Percentiles rank a stretch among this genome's conserved stretches.
phyloP scores from a whole-genome alignment of 1,140 invertebrate species.

The Agrilus planipennis region DNA sequence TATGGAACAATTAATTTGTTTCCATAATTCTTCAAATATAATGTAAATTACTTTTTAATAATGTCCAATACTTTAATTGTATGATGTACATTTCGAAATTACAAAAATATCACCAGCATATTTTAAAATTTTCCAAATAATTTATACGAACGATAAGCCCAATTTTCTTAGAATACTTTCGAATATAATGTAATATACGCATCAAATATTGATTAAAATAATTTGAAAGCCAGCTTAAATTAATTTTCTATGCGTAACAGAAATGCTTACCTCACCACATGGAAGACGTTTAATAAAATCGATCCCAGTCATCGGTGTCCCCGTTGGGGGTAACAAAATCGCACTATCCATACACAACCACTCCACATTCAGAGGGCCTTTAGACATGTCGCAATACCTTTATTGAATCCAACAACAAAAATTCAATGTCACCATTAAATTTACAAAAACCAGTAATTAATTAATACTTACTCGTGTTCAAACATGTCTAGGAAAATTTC shows the following conservation, averaged over 20 bases:
- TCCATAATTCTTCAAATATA: too few species aligned
- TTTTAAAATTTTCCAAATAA: too few species aligned
- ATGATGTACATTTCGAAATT: too few species aligned
- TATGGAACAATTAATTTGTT: too few species aligned
- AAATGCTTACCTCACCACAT: slow-evolving; percentile 76
- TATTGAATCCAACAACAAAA: neutral
- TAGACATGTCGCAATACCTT: slow-evolving; percentile 76
- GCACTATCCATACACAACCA: slow-evolving; percentile 94
- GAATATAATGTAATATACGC: too few species aligned
- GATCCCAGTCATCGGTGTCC: slow-evolving; percentile 92
- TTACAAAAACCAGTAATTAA: neutral
- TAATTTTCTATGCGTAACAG: too few species aligned
- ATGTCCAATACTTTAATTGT: too few species aligned
- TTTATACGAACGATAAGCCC: too few species aligned
- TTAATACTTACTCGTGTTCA: slow-evolving; percentile 79
- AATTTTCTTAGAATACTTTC: too few species aligned
- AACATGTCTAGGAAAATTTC: slow-evolving; percentile 99
- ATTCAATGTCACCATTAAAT: neutral
- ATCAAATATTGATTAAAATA: too few species aligned
- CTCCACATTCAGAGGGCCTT: slow-evolving; percentile 79
- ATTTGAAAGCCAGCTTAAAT: slow-evolving; percentile 5
- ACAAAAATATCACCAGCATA: too few species aligned
- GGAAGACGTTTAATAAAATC: slow-evolving; percentile 89
- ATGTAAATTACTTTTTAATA: too few species aligned
- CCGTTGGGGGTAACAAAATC: slow-evolving; percentile 89